Percentiles rank a stretch among this genome's conserved stretches.
These are phyloP conservation scores for Nasonia giraulti DNA, from an alignment of 1,140 invertebrate genomes.

Conservation along the genomic window DNA sequence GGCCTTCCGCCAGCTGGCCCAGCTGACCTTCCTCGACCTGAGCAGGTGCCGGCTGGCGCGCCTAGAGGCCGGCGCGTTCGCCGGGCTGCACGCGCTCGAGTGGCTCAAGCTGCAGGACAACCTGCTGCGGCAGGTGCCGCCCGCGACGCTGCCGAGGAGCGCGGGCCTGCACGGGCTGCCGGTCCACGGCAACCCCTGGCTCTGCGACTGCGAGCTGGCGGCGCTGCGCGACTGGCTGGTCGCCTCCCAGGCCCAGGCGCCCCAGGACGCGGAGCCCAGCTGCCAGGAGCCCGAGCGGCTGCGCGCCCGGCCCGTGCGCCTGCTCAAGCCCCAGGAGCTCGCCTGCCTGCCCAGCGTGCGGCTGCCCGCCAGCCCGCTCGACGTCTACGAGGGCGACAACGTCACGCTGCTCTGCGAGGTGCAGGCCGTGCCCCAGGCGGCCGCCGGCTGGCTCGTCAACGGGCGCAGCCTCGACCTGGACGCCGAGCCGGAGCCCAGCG, in stretches of 20 bases:
- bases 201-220: conserved; percentile 88
- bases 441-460: conserved; percentile 87
- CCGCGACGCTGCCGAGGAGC: conserved; percentile 70
- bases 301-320: conserved; percentile 76
- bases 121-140: conserved; percentile 79
- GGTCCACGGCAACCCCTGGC: conserved; percentile 91
- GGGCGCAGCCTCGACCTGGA: conserved; percentile 75
- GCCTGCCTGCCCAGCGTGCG: conserved; percentile 88
- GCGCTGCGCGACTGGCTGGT: conserved; percentile 86
- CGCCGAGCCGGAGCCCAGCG: neutral
- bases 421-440: conserved; percentile 84
- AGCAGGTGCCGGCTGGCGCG: conserved; percentile 85
- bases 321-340: conserved; percentile 82
- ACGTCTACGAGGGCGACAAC: conserved; percentile 86
- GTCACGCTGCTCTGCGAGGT: conserved; percentile 86
- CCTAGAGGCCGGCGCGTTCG: conserved; percentile 87
- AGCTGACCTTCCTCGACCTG: conserved; percentile 87
- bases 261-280: conserved; percentile 78
- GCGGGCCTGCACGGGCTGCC: conserved; percentile 85
- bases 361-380: conserved; percentile 62
- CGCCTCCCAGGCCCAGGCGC: conserved; percentile 78
- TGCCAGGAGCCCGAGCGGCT: conserved; percentile 83
- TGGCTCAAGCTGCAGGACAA: conserved; percentile 90
- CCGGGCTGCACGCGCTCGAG: conserved; percentile 86
- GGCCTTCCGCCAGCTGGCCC: conserved; percentile 85